Conservation (phyloP, 2,113 vertebrate species). For the Riparia riparia region DNA sequence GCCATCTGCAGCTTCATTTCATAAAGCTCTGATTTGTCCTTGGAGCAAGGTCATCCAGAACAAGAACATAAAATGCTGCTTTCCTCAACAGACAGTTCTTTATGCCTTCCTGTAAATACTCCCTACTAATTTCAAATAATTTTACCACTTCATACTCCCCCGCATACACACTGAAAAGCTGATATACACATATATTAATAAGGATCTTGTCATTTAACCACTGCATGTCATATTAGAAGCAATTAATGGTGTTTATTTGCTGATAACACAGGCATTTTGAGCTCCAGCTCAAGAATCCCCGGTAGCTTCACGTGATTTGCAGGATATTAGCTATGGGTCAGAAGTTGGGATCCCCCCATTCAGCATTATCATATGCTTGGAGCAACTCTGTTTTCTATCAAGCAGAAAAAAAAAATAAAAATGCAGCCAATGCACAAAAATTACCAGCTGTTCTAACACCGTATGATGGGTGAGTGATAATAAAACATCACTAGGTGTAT, state of each 20-base stretch:
- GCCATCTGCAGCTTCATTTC: slow-evolving; percentile 76
- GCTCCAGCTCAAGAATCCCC: slow-evolving; percentile 54
- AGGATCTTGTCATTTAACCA: slow-evolving; percentile 51
- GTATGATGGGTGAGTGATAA: neutral
- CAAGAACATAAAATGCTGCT: slow-evolving; percentile 72
- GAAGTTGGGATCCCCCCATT: slow-evolving; percentile 42
- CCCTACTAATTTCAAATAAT: slow-evolving; percentile 63
- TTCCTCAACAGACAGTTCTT: slow-evolving; percentile 71
- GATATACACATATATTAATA: slow-evolving; percentile 37
- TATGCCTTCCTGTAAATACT: slow-evolving; percentile 71
- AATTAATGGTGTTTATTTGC: slow-evolving; percentile 69
- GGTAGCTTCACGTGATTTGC: slow-evolving; percentile 59
- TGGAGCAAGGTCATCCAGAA: slow-evolving; percentile 74
- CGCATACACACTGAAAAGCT: neutral
- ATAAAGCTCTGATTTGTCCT: slow-evolving; percentile 76
- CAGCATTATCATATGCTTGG: slow-evolving; percentile 54
- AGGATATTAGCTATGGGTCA: slow-evolving; percentile 74
- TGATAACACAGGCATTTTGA: slow-evolving; percentile 60
- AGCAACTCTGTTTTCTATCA: slow-evolving; percentile 46
- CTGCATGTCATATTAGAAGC: slow-evolving; percentile 42
- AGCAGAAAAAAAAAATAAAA: slow-evolving; percentile 20
- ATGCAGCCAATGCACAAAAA: slow-evolving; percentile 30
- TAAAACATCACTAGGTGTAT: slow-evolving; percentile 7
- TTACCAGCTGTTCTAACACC: slow-evolving; percentile 6
- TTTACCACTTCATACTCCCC: slow-evolving; percentile 52